Evolutionary conservation across 2,888 invertebrate genomes (phyloP).

Genomic region (Chrysodeixis includens): DNA sequence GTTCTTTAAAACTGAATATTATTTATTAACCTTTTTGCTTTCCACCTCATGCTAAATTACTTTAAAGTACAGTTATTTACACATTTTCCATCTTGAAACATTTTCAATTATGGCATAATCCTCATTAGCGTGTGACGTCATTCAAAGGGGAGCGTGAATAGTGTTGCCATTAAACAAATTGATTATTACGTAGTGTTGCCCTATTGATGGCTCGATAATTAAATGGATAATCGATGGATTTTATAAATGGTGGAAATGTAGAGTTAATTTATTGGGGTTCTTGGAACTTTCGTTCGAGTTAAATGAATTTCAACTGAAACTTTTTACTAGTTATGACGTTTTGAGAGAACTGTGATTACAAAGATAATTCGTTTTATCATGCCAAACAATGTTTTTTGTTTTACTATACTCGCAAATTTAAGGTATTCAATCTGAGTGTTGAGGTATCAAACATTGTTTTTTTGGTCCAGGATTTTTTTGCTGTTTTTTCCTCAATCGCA

Average conservation of each 20-base stretch:
- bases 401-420: too few species aligned
- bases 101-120: constrained; percentile 51
- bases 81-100: constrained; percentile 39
- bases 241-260: constrained; percentile 26
- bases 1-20: background rate
- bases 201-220: constrained; percentile 61
- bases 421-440: too few species aligned
- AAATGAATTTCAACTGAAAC: background rate
- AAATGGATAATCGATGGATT: constrained; percentile 67
- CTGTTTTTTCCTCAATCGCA: background rate
- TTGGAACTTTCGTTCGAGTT: background rate
- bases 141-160: constrained; percentile 50
- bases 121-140: constrained; percentile 49
- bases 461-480: too few species aligned
- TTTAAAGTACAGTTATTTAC: constrained; percentile 33
- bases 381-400: too few species aligned
- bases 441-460: too few species aligned
- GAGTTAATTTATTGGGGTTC: background rate
- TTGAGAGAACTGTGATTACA: too few species aligned
- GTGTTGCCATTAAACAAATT: constrained; percentile 75
- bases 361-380: too few species aligned
- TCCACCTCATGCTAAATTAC: background rate
- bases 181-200: constrained; percentile 66
- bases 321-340: too few species aligned
- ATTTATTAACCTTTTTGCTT: background rate